Evolutionary conservation across 2,888 invertebrate species (phyloP), one percentile per base, ranked within the genome.

Genomic region (Argyresthia goedartella): DNA sequence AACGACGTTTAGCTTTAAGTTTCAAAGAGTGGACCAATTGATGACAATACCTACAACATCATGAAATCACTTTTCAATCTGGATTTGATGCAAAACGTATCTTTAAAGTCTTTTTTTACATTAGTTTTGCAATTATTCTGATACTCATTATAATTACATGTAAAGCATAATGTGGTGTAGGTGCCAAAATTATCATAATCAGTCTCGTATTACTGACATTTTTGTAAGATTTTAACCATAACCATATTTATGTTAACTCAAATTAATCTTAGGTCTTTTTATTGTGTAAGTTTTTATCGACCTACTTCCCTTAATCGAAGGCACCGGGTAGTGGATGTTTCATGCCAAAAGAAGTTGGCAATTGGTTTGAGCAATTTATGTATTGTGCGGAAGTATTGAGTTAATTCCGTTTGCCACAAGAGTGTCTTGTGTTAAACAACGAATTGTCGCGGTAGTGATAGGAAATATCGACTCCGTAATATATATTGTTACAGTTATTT

Each of bases 291-390:
- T 35, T 49, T 62, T 60, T 49, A 60, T 56, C 81, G 81, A 82
- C 82, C 81, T 75, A 65, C 71, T 69, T 57, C 74, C 73, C 63
- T 60, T 42, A 53, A 59, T 69, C 74, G 73, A 77, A 56, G 66
- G 69, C 67, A 69, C 64, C 67, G 74, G 76, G 67, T 65, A 67
- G 71, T 72, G 69, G 77, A 81, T 62, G 78, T 60, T 59, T 52
- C 61, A 72, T 77, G 78, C 76, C 76, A 73, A 73, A 68, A 60
- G 46, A 54, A 57, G 60, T 62, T 63, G n/a, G 54, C 54, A 55
- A 57, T 36, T 48, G 33, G 47, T 34, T 47, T n/a, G 47, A 47
- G 16, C 16, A 6, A 47, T 47, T 13, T 33, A 33, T 36, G 15
- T 44, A 14, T 44, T 39, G 39, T n/a, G 8, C n/a, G 39, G 9